Conservation (phyloP, 2,113 vertebrate genomes). For the Lucifuga dentata region DNA sequence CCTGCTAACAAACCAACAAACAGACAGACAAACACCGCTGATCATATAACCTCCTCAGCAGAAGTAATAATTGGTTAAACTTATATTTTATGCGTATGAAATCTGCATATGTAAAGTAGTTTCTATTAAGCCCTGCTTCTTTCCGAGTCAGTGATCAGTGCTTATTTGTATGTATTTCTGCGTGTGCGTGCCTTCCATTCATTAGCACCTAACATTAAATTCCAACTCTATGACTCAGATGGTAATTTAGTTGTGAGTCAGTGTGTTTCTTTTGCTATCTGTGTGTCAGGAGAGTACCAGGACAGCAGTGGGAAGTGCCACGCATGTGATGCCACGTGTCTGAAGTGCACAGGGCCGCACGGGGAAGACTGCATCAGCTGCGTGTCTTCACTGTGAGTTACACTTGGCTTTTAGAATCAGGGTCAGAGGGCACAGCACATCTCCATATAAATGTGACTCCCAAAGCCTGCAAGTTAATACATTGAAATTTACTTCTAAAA, state of each 20-base stretch:
- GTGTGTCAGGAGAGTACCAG: conserved; percentile 85
- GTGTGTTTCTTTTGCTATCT: conserved; percentile 3
- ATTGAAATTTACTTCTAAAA: no score
- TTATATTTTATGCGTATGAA: no score
- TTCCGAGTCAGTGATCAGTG: background rate
- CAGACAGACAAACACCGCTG: no score
- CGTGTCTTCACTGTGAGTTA: conserved; percentile 81
- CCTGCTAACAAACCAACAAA: no score
- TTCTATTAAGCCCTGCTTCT: background rate
- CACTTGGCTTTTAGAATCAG: conserved; percentile 10
- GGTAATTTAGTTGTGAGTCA: conserved; percentile 42
- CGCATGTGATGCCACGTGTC: conserved; percentile 86
- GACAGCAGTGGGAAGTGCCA: conserved; percentile 81
- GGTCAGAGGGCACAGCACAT: no score
- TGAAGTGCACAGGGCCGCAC: conserved; percentile 86
- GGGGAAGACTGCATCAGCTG: conserved; percentile 87
- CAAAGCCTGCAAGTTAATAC: no score
- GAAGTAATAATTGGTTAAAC: no score
- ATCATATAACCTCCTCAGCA: no score
- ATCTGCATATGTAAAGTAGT: no score
- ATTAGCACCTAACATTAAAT: conserved; percentile 16
- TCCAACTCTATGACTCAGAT: conserved; percentile 17
- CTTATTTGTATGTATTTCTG: background rate
- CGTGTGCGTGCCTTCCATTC: background rate
- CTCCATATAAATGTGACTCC: no score